phyloP scores from a whole-genome alignment of 1,140 invertebrate genomes.

The Brachionus rotundiformis region DNA sequence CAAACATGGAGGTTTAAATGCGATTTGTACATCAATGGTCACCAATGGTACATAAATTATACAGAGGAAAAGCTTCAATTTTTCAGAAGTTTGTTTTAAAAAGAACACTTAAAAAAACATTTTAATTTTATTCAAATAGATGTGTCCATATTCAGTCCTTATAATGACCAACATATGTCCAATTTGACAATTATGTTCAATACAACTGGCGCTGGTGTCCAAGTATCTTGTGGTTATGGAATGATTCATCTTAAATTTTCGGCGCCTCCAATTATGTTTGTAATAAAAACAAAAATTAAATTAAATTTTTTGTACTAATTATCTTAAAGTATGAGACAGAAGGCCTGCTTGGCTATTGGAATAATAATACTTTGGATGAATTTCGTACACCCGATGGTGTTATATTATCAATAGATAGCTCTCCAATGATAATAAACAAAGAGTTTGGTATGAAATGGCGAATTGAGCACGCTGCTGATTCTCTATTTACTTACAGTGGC shows the following conservation, averaged over 20 bases:
- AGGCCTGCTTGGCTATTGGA: constrained; percentile 51
- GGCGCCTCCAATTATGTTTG: constrained; percentile 49
- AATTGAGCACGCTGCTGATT: constrained; percentile 31
- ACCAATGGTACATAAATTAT: constrained; percentile 47
- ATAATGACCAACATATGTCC: constrained; percentile 36
- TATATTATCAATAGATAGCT: not conserved
- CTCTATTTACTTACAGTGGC: constrained; percentile 46
- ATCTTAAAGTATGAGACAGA: constrained; percentile 37
- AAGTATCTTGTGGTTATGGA: constrained; percentile 46
- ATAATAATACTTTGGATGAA: constrained; percentile 43
- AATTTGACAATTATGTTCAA: constrained; percentile 52
- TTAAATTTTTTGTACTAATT: not conserved
- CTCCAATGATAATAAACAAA: constrained; percentile 10
- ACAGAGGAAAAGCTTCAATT: constrained; percentile 51
- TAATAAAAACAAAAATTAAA: not conserved
- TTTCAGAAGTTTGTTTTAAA: constrained; percentile 33
- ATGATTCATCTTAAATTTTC: constrained; percentile 51
- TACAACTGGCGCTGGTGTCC: constrained; percentile 27
- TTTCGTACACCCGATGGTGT: constrained; percentile 37
- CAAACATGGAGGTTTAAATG: constrained; percentile 49
- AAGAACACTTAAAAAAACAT: not conserved
- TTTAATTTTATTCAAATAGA: constrained; percentile 34
- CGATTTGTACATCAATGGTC: constrained; percentile 50
- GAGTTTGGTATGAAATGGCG: constrained; percentile 52
- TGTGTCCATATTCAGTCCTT: constrained; percentile 40